A percentile compares a stretch with the other conserved stretches of the same genome.
These are phyloP conservation scores for Trichogramma pretiosum DNA, from an alignment of 1,140 invertebrate species.

Conservation along the genomic window DNA sequence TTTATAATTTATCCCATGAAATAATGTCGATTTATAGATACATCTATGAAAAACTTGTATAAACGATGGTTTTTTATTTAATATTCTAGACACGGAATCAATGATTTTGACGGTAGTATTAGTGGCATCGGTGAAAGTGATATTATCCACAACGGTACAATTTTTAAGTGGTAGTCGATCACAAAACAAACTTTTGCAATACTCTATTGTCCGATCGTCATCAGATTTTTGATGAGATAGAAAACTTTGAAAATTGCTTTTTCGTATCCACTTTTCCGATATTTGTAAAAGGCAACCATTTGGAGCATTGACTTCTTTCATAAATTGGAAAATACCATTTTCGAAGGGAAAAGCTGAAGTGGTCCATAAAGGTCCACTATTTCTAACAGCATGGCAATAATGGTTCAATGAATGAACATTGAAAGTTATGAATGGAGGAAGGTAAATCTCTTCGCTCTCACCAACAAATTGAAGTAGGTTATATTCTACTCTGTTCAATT, in stretches of 20 bases:
- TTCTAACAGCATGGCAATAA: not conserved
- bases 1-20: no score
- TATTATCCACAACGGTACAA: no score
- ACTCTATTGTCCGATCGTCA: no score
- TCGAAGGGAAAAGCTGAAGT: not conserved
- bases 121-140: no score
- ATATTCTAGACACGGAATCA: no score
- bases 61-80: no score
- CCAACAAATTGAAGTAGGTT: not conserved
- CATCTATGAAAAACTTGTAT: no score
- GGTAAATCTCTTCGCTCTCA: not conserved
- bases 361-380: not conserved
- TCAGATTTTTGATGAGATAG: no score
- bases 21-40: no score
- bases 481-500: not conserved
- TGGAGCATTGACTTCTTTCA: not conserved
- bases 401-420: not conserved
- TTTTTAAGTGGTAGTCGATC: no score
- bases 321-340: constrained; percentile 2
- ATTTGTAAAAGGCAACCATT: not conserved
- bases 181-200: no score
- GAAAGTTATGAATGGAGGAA: not conserved
- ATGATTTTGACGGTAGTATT: no score
- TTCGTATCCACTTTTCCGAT: not conserved
- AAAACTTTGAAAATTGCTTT: not conserved